Base-by-base conservation (phyloP, 2,797 vertebrate genomes). In the Synanceia verrucosa region DNA sequence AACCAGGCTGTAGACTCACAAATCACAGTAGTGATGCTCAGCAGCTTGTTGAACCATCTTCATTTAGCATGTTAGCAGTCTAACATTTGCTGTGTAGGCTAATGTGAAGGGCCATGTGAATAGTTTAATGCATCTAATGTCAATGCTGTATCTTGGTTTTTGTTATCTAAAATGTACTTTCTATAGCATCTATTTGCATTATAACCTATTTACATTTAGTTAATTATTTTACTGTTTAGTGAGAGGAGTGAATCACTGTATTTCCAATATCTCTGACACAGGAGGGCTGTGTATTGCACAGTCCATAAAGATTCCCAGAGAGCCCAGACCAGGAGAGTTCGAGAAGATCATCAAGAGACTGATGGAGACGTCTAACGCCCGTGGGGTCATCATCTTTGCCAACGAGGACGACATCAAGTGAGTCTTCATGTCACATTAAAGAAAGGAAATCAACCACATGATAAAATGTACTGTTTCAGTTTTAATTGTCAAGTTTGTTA, bases 351-450 rank as follows among this genome's bases (percentile, higher is more conserved):
- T 99, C 77, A 90, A 91, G 80, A 93, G 97, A 56, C 91, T 98
- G 9, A 96, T 98, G 95, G 97, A 98, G 91, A 98, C 97, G 0
- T 96, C 97, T 0, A 97, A 96, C 0, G 97, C 97, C 23, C 94
- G 97, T 0, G 97, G 95, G 4, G 95, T 99, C 52, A 97, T 99
- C 59, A 96, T 98, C 61, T 99, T 99, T 18, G 97, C 97, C 77
- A 96, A 95, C 0, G 97, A 98, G 88, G 97, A 99, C 0, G 97
- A 99, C 88, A 97, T 97, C 89, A 96, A 95, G 97, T 97, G 75
- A 94, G 93, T 90, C 23, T 46, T 21, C 44, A 19, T 6, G 1
- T 4, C 7, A 3, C 14, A 12, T 29, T 8, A 50, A n/a, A 37
- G 33, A 44, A 36, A 28, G 19, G 1, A 55, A 62, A 65, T 53